Evolutionary conservation across 2,797 vertebrate species (phyloP).

Genomic region (Gymnopithys bicolor): DNA sequence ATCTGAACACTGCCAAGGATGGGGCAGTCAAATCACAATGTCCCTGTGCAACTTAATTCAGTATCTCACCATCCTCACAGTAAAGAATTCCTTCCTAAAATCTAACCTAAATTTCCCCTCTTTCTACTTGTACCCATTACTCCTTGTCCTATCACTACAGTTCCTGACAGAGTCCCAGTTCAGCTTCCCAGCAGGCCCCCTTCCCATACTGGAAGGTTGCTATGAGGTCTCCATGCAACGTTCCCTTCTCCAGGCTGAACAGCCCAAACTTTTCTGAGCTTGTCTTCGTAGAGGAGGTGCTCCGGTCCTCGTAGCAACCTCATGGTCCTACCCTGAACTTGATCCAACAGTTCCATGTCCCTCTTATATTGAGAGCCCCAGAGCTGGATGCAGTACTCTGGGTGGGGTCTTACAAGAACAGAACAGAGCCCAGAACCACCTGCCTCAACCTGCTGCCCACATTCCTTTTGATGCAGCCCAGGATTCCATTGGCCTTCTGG

Average conservation of each 20-base stretch:
- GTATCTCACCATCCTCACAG: neutral
- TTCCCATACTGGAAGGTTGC: neutral
- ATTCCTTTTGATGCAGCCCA: neutral
- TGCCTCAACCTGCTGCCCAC: neutral
- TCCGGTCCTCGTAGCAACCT: neutral
- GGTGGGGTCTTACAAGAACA: neutral
- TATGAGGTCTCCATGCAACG: neutral
- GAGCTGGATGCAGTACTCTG: neutral
- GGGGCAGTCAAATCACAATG: neutral
- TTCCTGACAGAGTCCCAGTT: neutral
- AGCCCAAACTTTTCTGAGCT: neutral
- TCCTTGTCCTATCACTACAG: neutral
- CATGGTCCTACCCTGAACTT: neutral
- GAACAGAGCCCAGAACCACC: neutral
- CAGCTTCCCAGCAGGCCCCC: neutral
- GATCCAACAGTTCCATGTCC: neutral
- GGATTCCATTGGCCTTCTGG: neutral
- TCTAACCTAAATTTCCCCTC: neutral
- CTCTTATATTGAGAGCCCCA: neutral
- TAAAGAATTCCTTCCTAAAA: neutral
- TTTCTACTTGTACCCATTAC: neutral
- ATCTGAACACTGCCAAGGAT: neutral
- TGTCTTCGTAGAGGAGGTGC: neutral
- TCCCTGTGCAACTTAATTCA: neutral
- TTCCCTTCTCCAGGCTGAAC: neutral